phyloP scores from a whole-genome alignment of 35 echinoderm and acorn worm species.

The Patiria miniata region DNA sequence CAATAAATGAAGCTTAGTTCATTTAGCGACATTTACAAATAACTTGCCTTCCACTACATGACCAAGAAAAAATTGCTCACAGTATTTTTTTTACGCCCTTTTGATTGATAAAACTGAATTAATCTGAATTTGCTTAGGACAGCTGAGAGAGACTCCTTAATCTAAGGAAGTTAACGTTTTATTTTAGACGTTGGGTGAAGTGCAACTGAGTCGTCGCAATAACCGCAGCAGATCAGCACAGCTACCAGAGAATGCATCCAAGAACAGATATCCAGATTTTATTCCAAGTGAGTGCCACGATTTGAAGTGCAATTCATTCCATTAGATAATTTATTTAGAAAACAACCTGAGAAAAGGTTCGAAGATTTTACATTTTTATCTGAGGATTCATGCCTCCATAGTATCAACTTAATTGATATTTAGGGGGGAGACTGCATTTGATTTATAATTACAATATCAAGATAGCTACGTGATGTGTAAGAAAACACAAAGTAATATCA shows the following conservation, averaged over 20 bases:
- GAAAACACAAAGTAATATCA: too few species aligned
- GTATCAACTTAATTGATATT: too few species aligned
- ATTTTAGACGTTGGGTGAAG: background rate
- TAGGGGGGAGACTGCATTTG: too few species aligned
- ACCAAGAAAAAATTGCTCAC: background rate
- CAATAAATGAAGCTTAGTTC: background rate
- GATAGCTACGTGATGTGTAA: too few species aligned
- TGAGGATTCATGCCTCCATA: too few species aligned
- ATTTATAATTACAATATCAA: too few species aligned
- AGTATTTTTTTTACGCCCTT: background rate
- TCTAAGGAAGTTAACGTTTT: too few species aligned
- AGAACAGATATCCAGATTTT: constrained; percentile 25
- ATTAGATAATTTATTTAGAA: background rate
- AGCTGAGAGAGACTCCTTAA: too few species aligned
- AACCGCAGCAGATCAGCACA: background rate
- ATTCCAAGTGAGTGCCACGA: constrained; percentile 33
- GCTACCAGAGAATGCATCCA: constrained; percentile 1
- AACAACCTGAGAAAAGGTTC: too few species aligned
- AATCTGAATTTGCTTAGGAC: background rate
- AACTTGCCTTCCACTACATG: too few species aligned
- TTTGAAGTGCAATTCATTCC: background rate
- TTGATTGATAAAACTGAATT: background rate
- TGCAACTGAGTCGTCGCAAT: background rate
- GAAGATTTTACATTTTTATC: too few species aligned
- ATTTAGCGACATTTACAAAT: too few species aligned